Conservation (phyloP, 2,113 vertebrate species). For the Ginglymostoma cirratum region DNA sequence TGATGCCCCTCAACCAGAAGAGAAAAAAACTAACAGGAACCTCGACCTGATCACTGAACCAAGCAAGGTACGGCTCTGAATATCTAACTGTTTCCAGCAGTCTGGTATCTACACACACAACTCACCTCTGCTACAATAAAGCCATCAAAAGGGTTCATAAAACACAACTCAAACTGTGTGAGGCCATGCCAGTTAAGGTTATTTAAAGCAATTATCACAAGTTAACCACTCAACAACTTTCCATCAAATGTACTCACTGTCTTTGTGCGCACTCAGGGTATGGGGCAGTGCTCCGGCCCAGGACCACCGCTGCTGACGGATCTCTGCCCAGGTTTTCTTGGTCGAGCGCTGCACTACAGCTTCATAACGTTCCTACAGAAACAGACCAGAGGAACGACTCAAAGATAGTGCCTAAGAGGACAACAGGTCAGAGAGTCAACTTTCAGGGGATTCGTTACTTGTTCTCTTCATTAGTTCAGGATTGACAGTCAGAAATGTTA, state of each 20-base stretch:
- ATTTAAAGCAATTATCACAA: neutral
- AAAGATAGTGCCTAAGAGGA: neutral
- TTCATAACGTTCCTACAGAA: conserved; percentile 81
- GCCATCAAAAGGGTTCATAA: no score
- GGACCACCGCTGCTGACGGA: conserved; percentile 91
- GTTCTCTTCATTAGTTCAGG: neutral
- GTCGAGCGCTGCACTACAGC: conserved; percentile 79
- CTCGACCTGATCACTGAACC: neutral
- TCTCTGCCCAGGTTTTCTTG: conserved; percentile 96
- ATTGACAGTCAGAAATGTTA: no score
- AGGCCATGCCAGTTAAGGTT: neutral
- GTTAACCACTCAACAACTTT: rapidly evolving
- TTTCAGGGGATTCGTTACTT: neutral
- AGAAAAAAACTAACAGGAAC: neutral
- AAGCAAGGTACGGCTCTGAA: neutral
- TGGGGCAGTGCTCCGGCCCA: conserved; percentile 82
- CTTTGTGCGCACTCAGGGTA: conserved; percentile 62
- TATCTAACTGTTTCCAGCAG: neutral
- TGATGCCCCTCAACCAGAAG: neutral
- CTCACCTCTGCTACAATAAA: neutral
- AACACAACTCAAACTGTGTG: neutral
- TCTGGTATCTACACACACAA: neutral
- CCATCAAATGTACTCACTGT: conserved; percentile 62
- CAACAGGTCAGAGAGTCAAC: neutral
- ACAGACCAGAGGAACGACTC: neutral